Evolutionary conservation across 2,113 vertebrate genomes (phyloP).

Genomic region (Anser cygnoides): DNA sequence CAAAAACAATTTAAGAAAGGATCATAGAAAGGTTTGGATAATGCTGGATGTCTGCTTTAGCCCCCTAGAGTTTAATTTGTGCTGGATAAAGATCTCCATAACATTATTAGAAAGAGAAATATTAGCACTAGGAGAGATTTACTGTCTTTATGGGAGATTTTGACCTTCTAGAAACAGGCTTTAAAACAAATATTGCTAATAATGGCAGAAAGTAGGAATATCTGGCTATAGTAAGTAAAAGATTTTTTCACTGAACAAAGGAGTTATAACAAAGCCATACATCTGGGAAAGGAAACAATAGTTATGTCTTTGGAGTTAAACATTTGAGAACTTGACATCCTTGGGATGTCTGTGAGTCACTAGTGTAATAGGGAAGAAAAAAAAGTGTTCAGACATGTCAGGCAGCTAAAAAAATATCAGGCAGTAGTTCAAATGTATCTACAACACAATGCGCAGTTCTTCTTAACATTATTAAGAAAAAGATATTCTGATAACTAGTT

Average conservation of each 20-base stretch:
- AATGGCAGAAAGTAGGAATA: neutral
- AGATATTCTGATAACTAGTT: neutral
- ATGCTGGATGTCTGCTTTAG: constrained; percentile 13
- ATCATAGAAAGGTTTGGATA: neutral
- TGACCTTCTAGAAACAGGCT: constrained; percentile 38
- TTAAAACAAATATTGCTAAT: constrained; percentile 41
- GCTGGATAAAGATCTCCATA: constrained; percentile 14
- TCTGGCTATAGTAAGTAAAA: neutral
- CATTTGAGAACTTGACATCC: neutral
- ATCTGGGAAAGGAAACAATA: neutral
- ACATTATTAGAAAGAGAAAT: constrained; percentile 58
- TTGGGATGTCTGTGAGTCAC: neutral
- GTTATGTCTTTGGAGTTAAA: neutral
- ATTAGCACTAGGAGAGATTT: constrained; percentile 48
- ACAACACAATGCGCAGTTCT: neutral
- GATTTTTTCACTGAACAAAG: neutral
- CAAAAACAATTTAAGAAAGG: constrained; percentile 2
- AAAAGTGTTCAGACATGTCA: neutral
- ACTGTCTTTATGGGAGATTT: constrained; percentile 30
- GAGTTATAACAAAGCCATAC: neutral
- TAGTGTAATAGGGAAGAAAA: neutral
- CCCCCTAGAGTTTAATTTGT: constrained; percentile 52
- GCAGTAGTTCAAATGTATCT: neutral
- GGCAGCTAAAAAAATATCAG: neutral
- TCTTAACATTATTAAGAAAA: neutral